Evolutionary conservation across 2,888 invertebrate species (phyloP).

Genomic region (Dioctria rufipes): DNA sequence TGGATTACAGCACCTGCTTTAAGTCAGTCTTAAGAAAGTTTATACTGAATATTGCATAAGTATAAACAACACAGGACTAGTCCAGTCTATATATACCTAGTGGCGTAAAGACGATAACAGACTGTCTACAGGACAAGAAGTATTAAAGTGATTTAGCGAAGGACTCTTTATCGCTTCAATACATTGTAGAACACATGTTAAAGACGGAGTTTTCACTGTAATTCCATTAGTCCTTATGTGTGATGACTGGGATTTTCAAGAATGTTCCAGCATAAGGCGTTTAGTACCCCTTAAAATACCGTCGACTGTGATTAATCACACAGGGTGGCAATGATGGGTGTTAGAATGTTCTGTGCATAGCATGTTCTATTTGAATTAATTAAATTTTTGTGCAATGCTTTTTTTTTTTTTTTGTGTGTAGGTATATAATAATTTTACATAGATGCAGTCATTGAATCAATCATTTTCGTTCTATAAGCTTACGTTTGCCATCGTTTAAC

Average conservation of each 20-base stretch:
- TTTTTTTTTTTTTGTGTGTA: background rate
- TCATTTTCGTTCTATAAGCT: constrained; percentile 36
- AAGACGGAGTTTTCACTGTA: constrained; percentile 44
- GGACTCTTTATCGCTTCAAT: constrained; percentile 42
- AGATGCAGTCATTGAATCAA: constrained; percentile 37
- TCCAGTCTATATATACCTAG: constrained; percentile 24
- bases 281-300: constrained; percentile 36
- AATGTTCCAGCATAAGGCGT: constrained; percentile 45
- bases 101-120: constrained; percentile 41
- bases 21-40: constrained; percentile 25
- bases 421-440: no score
- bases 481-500: constrained; percentile 8
- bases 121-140: constrained; percentile 42
- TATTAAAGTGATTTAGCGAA: constrained; percentile 50
- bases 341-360: constrained; percentile 12
- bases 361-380: constrained; percentile 47
- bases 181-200: constrained; percentile 39
- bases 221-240: constrained; percentile 53
- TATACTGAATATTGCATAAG: constrained; percentile 17
- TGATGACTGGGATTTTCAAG: constrained; percentile 52
- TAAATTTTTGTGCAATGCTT: constrained; percentile 45
- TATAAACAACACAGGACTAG: background rate
- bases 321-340: constrained; percentile 38
- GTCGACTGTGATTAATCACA: constrained; percentile 50
- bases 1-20: constrained; percentile 20